Evolutionary conservation across 2,113 vertebrate species (phyloP).

Genomic region (Clarias gariepinus): DNA sequence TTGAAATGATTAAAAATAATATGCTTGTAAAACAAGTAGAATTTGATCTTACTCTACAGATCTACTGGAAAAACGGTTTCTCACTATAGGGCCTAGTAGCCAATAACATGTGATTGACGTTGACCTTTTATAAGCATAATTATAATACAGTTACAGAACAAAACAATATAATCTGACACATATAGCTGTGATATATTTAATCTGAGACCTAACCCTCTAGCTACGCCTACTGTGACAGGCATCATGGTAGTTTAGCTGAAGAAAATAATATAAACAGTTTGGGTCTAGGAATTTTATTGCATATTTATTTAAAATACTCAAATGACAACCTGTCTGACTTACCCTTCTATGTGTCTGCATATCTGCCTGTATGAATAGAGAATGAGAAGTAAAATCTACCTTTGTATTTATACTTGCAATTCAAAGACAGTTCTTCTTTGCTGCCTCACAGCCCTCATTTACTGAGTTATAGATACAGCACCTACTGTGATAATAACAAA

Average conservation of each 20-base stretch:
- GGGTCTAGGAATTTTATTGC: neutral
- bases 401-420: neutral
- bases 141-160: neutral
- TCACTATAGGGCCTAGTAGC: neutral
- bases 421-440: neutral
- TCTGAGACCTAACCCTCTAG: neutral
- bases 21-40: neutral
- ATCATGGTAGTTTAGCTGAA: neutral
- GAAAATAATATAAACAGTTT: neutral
- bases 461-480: neutral
- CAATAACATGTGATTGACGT: neutral
- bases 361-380: neutral
- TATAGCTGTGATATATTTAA: neutral
- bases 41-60: neutral
- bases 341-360: neutral
- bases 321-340: neutral
- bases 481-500: conserved; percentile 54
- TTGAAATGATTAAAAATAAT: neutral
- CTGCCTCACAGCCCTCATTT: too few species aligned
- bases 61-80: neutral
- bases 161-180: neutral
- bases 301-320: neutral
- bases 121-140: neutral
- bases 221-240: neutral
- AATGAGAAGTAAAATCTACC: neutral